Percentiles rank a stretch among this genome's conserved stretches.
These are phyloP conservation scores for Micromussa lordhowensis DNA, from an alignment of 92 coral and sea anemone genomes.

Conservation along the genomic window DNA sequence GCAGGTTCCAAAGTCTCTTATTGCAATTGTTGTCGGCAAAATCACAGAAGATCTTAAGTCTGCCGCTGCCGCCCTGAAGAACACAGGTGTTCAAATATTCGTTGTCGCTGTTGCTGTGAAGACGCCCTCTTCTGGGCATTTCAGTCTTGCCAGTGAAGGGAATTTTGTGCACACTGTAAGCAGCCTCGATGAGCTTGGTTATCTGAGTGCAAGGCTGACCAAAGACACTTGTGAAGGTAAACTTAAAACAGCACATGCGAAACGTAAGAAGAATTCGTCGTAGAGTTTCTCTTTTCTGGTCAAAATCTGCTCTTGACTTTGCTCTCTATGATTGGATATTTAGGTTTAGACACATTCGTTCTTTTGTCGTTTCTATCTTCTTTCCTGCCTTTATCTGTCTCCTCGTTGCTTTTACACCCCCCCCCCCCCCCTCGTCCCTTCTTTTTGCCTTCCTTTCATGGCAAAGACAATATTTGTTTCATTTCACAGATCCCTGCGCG, in stretches of 20 bases:
- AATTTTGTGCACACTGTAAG: slow-evolving; percentile 51
- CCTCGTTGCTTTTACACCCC: background rate
- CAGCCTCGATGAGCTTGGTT: slow-evolving; percentile 65
- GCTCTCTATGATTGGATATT: background rate
- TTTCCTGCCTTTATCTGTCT: background rate
- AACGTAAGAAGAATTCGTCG: background rate
- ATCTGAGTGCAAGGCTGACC: slow-evolving; percentile 68
- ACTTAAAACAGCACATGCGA: background rate
- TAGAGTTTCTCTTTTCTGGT: background rate
- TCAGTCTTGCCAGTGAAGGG: slow-evolving; percentile 25
- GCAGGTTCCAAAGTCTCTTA: slow-evolving; percentile 70
- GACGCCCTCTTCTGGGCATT: slow-evolving; percentile 39
- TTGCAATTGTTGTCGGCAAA: slow-evolving; percentile 67
- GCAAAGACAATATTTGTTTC: background rate
- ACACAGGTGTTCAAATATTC: slow-evolving; percentile 66
- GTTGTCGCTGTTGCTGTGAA: slow-evolving; percentile 81
- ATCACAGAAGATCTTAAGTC: slow-evolving; percentile 68
- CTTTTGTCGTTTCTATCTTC: background rate
- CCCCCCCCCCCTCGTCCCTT: background rate
- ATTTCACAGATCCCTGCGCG: slow-evolving; percentile 72
- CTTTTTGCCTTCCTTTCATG: background rate
- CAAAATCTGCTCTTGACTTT: background rate
- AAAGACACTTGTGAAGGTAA: slow-evolving; percentile 85
- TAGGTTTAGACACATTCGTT: background rate
- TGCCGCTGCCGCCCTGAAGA: slow-evolving; percentile 66